phyloP scores from a whole-genome alignment of 2,888 invertebrate genomes.

The Tenthredo livida region DNA sequence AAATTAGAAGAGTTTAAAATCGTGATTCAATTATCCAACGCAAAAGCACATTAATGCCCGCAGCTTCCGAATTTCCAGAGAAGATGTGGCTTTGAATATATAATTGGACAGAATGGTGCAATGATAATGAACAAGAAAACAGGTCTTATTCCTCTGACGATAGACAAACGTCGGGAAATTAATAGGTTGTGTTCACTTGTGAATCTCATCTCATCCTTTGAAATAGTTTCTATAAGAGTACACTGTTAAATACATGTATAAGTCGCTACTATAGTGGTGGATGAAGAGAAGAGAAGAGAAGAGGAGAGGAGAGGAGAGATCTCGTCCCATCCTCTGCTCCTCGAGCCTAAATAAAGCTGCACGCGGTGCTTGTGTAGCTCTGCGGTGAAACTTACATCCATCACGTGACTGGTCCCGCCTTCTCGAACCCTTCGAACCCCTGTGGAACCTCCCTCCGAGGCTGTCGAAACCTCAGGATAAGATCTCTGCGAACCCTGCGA shows the following conservation, averaged over 20 bases:
- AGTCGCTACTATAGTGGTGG: neutral
- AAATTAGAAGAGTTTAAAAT: neutral
- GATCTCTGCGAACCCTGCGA: conserved; percentile 26
- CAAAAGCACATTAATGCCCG: too few species aligned
- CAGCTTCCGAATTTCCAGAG: neutral
- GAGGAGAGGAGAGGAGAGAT: conserved; percentile 4
- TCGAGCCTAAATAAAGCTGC: conserved; percentile 66
- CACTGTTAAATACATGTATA: neutral
- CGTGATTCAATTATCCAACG: too few species aligned
- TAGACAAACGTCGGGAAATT: conserved; percentile 4
- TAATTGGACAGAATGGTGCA: neutral
- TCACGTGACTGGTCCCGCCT: conserved; percentile 69
- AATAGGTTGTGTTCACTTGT: conserved; percentile 15
- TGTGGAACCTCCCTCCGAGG: conserved; percentile 18
- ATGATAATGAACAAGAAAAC: neutral
- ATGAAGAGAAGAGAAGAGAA: neutral
- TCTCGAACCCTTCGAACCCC: conserved; percentile 55
- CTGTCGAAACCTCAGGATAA: neutral
- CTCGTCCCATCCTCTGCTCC: conserved; percentile 26
- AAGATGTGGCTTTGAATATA: neutral
- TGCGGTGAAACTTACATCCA: conserved; percentile 75
- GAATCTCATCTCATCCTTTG: conserved; percentile 15
- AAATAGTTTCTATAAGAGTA: conserved; percentile 13
- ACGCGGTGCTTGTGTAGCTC: conserved; percentile 68
- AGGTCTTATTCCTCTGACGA: neutral